A percentile compares a stretch with the other conserved stretches of the same genome.
Evolutionary conservation across 2,888 invertebrate genomes (phyloP).

Genomic region (Onthophagus sagittarius): DNA sequence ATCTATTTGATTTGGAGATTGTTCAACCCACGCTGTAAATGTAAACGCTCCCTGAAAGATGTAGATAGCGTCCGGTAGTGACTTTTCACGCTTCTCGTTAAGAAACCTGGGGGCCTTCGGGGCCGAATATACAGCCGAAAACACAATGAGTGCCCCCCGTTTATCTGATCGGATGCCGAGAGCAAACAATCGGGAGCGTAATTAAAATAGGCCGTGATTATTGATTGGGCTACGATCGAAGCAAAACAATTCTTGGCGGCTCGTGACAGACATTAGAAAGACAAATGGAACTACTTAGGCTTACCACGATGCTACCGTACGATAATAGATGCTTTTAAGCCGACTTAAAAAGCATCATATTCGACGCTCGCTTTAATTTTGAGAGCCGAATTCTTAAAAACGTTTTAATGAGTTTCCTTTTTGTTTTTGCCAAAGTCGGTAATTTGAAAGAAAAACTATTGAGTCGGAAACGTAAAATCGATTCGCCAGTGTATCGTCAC

Average conservation of each 20-base stretch:
- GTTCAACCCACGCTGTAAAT: not conserved
- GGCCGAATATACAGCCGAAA: not conserved
- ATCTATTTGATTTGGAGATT: not conserved
- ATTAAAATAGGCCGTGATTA: constrained; percentile 35
- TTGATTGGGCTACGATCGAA: constrained; percentile 38
- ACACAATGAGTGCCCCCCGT: constrained; percentile 6
- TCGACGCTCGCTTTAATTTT: not conserved
- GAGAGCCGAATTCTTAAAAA: too few relatives aligned
- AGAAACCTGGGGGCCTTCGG: not conserved
- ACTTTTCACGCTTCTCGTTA: constrained; percentile 4
- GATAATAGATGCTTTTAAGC: constrained; percentile 30
- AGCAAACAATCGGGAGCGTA: constrained; percentile 27
- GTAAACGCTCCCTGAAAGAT: not conserved
- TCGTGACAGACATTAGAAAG: constrained; percentile 31
- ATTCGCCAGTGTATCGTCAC: not conserved
- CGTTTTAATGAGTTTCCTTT: not conserved
- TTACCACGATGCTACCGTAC: constrained; percentile 37
- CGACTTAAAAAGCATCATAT: not conserved
- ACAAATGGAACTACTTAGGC: constrained; percentile 42
- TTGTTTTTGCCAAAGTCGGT: not conserved
- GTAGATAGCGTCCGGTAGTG: constrained; percentile 10
- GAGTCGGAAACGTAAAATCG: not conserved
- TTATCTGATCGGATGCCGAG: constrained; percentile 6
- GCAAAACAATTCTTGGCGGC: constrained; percentile 29
- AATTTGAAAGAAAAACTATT: not conserved